Conservation (phyloP, 2,888 invertebrate species). For the Saturnia pavonia region DNA sequence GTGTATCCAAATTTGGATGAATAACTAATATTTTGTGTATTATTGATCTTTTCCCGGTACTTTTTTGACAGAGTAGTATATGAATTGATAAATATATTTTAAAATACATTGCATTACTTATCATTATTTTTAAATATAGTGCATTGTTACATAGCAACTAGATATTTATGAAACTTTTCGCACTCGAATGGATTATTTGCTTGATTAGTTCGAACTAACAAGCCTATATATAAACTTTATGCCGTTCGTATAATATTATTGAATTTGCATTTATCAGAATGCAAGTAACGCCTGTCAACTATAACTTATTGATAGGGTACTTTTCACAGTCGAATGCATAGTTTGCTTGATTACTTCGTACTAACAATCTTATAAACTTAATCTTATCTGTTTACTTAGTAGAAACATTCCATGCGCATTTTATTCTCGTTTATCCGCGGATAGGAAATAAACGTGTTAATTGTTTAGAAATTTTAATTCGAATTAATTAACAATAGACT, state of each 20-base stretch:
- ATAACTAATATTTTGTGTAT: no score
- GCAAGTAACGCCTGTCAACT: not conserved
- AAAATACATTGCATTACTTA: no score
- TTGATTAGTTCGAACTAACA: slow-evolving; percentile 1
- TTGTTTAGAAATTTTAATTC: no score
- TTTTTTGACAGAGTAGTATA: no score
- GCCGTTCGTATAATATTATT: not conserved
- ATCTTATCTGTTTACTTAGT: not conserved
- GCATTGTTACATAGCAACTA: not conserved
- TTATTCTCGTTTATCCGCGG: not conserved
- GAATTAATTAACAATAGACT: no score
- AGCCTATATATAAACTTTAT: not conserved
- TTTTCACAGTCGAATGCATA: not conserved
- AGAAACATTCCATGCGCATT: not conserved
- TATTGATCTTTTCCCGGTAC: no score
- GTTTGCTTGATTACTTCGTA: slow-evolving; percentile 4
- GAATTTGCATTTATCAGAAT: not conserved
- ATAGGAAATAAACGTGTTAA: no score
- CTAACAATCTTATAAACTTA: not conserved
- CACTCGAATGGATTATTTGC: not conserved
- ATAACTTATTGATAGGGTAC: not conserved
- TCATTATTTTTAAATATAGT: not conserved
- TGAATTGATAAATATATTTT: no score
- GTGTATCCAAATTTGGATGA: no score
- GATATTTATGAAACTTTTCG: not conserved